Percentiles rank a stretch among this genome's conserved stretches.
phyloP scores from a whole-genome alignment of 2,888 invertebrate genomes.

The Sialis lutaria region DNA sequence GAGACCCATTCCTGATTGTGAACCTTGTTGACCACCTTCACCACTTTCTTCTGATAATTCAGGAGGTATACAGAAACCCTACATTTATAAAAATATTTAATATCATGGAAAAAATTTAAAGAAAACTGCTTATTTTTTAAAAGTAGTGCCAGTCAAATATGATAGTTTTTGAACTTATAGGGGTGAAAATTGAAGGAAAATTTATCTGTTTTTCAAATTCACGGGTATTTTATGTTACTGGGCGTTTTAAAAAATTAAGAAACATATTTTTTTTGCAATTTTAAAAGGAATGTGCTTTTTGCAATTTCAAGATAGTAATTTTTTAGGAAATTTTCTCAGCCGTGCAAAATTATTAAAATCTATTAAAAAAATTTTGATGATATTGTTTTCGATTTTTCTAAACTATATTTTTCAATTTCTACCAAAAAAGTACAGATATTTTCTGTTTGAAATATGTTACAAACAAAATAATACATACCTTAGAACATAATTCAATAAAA shows the following conservation, averaged over 20 bases:
- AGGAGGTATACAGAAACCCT: slow-evolving; percentile 86
- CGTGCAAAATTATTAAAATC: too few species aligned
- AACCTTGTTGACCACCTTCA: slow-evolving; percentile 34
- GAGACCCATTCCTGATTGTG: slow-evolving; percentile 57
- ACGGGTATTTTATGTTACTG: neutral
- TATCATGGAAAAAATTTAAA: slow-evolving; percentile 5
- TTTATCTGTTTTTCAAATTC: neutral
- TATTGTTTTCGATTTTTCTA: too few species aligned
- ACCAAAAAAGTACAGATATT: too few species aligned
- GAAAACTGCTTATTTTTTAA: neutral
- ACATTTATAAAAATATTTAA: slow-evolving; percentile 9
- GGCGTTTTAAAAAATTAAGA: neutral
- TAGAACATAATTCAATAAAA: slow-evolving; percentile 65
- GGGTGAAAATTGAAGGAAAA: too few species aligned
- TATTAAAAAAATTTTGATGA: too few species aligned
- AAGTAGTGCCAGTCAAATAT: neutral
- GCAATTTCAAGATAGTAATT: too few species aligned
- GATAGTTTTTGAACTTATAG: neutral
- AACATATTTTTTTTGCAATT: neutral
- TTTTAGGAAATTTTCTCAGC: too few species aligned
- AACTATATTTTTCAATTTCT: too few species aligned
- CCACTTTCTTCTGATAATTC: slow-evolving; percentile 62
- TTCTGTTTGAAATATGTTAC: too few species aligned
- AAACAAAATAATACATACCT: slow-evolving; percentile 25
- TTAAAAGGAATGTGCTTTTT: neutral